Percentiles rank a stretch among this genome's conserved stretches.
phyloP scores from a whole-genome alignment of 2,888 invertebrate species.

The Tachina lurida region DNA sequence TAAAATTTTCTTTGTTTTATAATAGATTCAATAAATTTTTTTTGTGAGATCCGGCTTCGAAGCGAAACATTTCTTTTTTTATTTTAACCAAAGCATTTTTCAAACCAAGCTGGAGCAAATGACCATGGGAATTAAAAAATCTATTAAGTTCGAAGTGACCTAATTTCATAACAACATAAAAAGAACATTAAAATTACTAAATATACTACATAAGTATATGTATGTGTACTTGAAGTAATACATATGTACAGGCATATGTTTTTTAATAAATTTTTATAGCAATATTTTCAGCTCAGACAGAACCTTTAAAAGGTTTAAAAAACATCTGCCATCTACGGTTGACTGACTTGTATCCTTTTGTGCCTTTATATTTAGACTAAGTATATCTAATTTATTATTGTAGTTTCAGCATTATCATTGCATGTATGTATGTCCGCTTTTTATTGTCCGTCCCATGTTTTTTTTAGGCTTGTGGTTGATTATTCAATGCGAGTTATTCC shows the following conservation, averaged over 20 bases:
- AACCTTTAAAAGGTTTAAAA: slow-evolving; percentile 9
- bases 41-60: not conserved
- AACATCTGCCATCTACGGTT: slow-evolving; percentile 63
- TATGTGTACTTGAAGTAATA: too few relatives aligned
- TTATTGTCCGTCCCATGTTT: slow-evolving; percentile 2
- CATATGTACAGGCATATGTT: too few relatives aligned
- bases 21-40: slow-evolving; percentile 13
- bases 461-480: slow-evolving; percentile 45
- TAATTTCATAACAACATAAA: slow-evolving; percentile 51
- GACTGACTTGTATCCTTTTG: slow-evolving; percentile 33
- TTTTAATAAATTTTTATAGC: too few relatives aligned
- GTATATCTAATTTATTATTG: slow-evolving; percentile 27
- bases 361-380: slow-evolving; percentile 5
- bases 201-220: too few relatives aligned
- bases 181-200: slow-evolving; percentile 3
- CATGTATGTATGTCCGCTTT: slow-evolving; percentile 16
- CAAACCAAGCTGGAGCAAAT: not conserved
- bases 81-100: not conserved
- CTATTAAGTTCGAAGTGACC: slow-evolving; percentile 52
- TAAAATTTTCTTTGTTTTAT: slow-evolving; percentile 55
- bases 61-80: not conserved
- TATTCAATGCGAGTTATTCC: slow-evolving; percentile 39
- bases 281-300: too few relatives aligned
- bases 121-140: slow-evolving; percentile 51
- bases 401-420: slow-evolving; percentile 40